A percentile compares a stretch with the other conserved stretches of the same genome.
Conservation (phyloP, 2,113 vertebrate genomes). For the Aythya baeri region DNA sequence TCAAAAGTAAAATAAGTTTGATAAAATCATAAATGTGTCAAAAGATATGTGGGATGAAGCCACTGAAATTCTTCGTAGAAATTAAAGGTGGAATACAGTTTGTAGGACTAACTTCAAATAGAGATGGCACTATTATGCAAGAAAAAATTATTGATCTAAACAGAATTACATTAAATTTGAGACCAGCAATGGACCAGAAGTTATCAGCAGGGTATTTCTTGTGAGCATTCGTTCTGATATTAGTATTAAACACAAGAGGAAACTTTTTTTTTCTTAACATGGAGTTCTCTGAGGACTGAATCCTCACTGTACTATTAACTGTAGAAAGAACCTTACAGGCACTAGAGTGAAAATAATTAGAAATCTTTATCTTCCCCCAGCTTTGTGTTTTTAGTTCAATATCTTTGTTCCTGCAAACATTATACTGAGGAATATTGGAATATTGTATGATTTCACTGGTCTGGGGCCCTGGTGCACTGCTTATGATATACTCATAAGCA, state of each 20-base stretch:
- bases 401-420: background rate
- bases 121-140: background rate
- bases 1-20: background rate
- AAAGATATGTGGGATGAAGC: background rate
- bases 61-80: background rate
- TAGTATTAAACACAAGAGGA: background rate
- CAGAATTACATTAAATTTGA: background rate
- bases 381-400: background rate
- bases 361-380: background rate
- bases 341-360: background rate
- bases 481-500: background rate
- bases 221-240: background rate
- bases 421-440: background rate
- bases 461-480: background rate
- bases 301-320: background rate
- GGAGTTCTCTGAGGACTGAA: background rate
- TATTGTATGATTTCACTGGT: background rate
- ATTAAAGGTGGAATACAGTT: background rate
- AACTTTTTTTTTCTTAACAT: background rate
- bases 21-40: background rate
- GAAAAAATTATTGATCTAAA: background rate
- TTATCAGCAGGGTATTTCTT: background rate
- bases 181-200: background rate
- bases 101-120: background rate
- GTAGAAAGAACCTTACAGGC: background rate